These are phyloP conservation scores for Trogon melanurus DNA, from an alignment of 2,113 vertebrate species.

Conservation along the genomic window DNA sequence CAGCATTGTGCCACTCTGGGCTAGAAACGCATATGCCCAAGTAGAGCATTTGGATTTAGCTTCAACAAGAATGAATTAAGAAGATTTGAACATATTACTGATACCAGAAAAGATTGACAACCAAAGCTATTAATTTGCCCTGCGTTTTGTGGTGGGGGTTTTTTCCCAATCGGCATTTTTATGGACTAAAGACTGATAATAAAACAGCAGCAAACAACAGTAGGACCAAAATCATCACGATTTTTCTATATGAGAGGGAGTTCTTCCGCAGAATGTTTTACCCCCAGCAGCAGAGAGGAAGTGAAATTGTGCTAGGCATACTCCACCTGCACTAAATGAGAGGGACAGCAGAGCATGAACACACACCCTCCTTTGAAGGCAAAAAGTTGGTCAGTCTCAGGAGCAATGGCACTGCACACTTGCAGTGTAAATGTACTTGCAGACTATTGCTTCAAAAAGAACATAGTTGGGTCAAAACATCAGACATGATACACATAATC, in stretches of 20 bases:
- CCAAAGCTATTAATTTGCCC: not conserved
- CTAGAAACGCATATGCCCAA: not conserved
- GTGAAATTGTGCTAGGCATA: not conserved
- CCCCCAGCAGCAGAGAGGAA: not conserved
- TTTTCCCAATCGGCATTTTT: not conserved
- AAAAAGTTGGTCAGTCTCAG: not conserved
- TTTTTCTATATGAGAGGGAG: not conserved
- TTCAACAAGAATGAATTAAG: not conserved
- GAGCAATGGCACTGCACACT: not conserved
- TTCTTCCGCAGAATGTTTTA: not conserved
- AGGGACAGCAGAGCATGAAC: not conserved
- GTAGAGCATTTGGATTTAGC: not conserved
- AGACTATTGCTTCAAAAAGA: not conserved
- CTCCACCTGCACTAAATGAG: accelerated
- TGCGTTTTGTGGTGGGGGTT: not conserved
- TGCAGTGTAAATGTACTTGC: not conserved
- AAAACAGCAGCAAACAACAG: not conserved
- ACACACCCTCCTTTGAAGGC: not conserved
- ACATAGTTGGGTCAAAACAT: not conserved
- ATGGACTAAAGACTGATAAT: not conserved
- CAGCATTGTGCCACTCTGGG: not conserved
- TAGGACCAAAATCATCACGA: not conserved
- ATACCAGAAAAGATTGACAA: not conserved
- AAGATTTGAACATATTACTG: not conserved
- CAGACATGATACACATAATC: not conserved